These are phyloP conservation scores for Drosophila chauvacae DNA, from an alignment of 1,140 invertebrate genomes.

Conservation along the genomic window DNA sequence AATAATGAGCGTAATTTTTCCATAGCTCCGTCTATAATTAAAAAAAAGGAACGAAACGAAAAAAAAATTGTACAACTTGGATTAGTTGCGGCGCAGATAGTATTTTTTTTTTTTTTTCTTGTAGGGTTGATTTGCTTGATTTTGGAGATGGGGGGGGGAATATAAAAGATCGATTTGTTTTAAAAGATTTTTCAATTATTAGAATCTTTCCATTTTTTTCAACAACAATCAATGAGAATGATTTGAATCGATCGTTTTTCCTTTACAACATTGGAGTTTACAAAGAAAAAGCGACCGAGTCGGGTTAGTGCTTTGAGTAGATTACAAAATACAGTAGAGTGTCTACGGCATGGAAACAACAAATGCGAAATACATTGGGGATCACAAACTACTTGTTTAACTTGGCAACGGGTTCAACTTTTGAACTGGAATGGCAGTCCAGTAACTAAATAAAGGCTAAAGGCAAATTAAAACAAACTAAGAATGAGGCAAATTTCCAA, in stretches of 20 bases:
- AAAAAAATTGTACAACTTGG: slow-evolving; percentile 81
- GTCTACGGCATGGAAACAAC: slow-evolving; percentile 49
- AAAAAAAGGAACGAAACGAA: slow-evolving; percentile 59
- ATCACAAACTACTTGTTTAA: slow-evolving; percentile 40
- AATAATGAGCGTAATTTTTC: slow-evolving; percentile 83
- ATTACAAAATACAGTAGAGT: slow-evolving; percentile 19
- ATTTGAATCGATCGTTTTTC: slow-evolving; percentile 20
- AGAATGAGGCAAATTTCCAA: slow-evolving; percentile 8
- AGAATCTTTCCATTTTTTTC: slow-evolving; percentile 41
- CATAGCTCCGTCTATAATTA: slow-evolving; percentile 81
- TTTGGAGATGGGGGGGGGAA: slow-evolving; percentile 20
- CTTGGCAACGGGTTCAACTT: slow-evolving; percentile 21
- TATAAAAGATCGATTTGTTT: slow-evolving; percentile 38
- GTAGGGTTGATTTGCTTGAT: slow-evolving; percentile 31
- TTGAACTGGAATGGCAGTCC: slow-evolving; percentile 1
- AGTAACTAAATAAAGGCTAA: slow-evolving; percentile 28
- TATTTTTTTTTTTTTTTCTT: slow-evolving; percentile 24
- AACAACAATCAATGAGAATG: slow-evolving; percentile 63
- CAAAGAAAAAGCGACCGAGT: slow-evolving; percentile 23
- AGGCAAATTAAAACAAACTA: slow-evolving; percentile 36
- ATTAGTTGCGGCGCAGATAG: slow-evolving; percentile 72
- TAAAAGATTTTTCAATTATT: slow-evolving; percentile 39
- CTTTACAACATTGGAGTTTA: background rate
- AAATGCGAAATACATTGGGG: slow-evolving; percentile 43
- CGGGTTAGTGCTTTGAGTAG: slow-evolving; percentile 56